Evolutionary conservation across 2,113 vertebrate species (phyloP), one percentile per base, ranked within the genome.

Genomic region (Trichechus manatus): DNA sequence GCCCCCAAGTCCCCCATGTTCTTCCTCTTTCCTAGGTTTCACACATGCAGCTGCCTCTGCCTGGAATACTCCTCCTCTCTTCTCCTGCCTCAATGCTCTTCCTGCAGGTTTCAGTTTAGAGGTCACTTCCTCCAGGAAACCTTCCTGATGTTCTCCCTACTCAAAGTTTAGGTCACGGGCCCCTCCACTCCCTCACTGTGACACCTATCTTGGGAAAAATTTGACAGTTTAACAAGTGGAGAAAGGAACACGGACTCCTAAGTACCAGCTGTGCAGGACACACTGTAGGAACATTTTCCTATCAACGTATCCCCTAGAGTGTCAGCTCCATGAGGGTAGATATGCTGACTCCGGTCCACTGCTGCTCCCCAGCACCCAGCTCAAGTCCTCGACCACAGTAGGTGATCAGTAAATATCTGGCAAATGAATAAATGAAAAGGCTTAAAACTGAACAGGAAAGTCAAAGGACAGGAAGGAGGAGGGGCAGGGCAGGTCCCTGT

Each of bases 61-160:
- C 81, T 53, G 13, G 5, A 79, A 64, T 53, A 53, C 23, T 77
- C 50, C 66, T 81, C 31, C 66, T 81, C 36, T 83, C 39, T n/a
- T 56, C 8, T 56, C 47, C 68, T 82, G 59, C 39, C 83, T 82
- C 68, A 89, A 78, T 9, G 47, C 2, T 56, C 47, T 79, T 91
- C 72, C 31, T 36, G 59, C 15, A 14, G 25, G 39, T 59, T 90
- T 81, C 39, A 64, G 36, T 66, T 92, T 74, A 33, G 22, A 91
- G 66, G 47, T 31, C n/a, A 68, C 29, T 86, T 88, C 92, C 22
- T 96, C 61, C 23, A 59, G 63, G 83, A 91, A 94, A 78, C 39
- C 80, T 42, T 91, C 82, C 27, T 83, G 31, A 80, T 70, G 19
- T 36, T 66, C 92, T 92, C 61, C 47, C n/a, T 42, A 42, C 64